phyloP scores from a whole-genome alignment of 2,888 invertebrate genomes.

The Limnephilus auricula region DNA sequence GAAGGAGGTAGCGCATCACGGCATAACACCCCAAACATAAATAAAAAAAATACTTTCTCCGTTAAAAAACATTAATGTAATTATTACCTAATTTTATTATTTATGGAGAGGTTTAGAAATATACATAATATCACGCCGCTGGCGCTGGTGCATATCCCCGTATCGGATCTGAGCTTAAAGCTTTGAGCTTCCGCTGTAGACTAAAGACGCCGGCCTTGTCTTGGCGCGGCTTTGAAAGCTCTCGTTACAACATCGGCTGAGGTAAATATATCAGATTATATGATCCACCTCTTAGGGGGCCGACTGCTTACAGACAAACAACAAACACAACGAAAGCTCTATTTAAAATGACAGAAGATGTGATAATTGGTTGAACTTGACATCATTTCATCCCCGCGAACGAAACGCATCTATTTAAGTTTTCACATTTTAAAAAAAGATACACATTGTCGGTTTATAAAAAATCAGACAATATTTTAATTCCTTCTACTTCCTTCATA shows the following conservation, averaged over 20 bases:
- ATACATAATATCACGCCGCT: neutral
- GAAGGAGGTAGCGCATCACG: too few species aligned
- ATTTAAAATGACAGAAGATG: neutral
- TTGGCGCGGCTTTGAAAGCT: neutral
- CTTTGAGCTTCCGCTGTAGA: neutral
- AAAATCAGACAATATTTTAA: too few species aligned
- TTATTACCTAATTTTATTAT: too few species aligned
- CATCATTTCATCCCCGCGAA: neutral
- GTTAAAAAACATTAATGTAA: too few species aligned
- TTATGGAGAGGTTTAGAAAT: neutral
- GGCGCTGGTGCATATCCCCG: neutral
- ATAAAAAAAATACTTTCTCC: too few species aligned
- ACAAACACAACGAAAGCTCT: neutral
- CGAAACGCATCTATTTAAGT: neutral
- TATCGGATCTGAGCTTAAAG: neutral
- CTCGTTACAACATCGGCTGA: constrained; percentile 5
- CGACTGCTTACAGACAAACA: neutral
- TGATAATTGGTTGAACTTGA: neutral
- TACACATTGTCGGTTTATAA: too few species aligned
- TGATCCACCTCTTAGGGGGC: constrained; percentile 2
- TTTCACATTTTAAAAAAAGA: too few species aligned
- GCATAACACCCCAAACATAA: too few species aligned
- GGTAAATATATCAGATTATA: neutral
- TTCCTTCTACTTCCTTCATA: too few species aligned
- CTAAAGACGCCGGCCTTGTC: constrained; percentile 4